phyloP scores from a whole-genome alignment of 2,888 invertebrate genomes.

The Volucella bombylans region DNA sequence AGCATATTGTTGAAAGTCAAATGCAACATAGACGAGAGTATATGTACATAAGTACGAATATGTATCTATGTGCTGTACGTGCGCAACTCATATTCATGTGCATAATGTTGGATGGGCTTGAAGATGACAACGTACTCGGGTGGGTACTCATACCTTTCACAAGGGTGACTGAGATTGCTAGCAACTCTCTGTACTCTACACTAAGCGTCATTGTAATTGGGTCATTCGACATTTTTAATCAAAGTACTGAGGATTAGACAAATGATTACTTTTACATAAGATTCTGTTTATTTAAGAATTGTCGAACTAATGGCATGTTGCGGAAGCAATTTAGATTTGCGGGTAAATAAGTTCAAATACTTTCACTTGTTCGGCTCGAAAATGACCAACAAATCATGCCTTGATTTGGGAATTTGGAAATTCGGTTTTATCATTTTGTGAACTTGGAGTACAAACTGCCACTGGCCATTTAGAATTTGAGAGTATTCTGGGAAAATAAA shows the following conservation, averaged over 20 bases:
- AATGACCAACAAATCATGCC: too few species aligned
- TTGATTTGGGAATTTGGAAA: too few species aligned
- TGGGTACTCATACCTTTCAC: neutral
- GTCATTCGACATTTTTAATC: constrained; percentile 28
- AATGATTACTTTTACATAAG: neutral
- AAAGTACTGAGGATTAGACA: constrained; percentile 15
- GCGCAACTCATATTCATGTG: constrained; percentile 45
- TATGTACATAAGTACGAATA: neutral
- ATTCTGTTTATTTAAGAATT: too few species aligned
- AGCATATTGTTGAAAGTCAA: constrained; percentile 65
- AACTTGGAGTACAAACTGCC: too few species aligned
- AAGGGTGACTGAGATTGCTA: neutral
- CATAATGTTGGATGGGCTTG: constrained; percentile 51
- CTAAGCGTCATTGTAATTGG: constrained; percentile 36
- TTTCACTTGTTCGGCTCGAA: too few species aligned
- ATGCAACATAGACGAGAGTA: constrained; percentile 43
- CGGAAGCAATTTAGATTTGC: too few species aligned
- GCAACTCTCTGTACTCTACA: constrained; percentile 33
- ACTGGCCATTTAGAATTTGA: too few species aligned
- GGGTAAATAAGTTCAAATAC: too few species aligned
- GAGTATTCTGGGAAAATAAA: too few species aligned
- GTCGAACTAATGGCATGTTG: too few species aligned
- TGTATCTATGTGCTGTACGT: neutral
- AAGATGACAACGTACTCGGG: constrained; percentile 29
- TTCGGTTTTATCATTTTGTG: too few species aligned